These are phyloP conservation scores for Torymus auratus DNA, from an alignment of 2,888 invertebrate genomes.

Conservation along the genomic window DNA sequence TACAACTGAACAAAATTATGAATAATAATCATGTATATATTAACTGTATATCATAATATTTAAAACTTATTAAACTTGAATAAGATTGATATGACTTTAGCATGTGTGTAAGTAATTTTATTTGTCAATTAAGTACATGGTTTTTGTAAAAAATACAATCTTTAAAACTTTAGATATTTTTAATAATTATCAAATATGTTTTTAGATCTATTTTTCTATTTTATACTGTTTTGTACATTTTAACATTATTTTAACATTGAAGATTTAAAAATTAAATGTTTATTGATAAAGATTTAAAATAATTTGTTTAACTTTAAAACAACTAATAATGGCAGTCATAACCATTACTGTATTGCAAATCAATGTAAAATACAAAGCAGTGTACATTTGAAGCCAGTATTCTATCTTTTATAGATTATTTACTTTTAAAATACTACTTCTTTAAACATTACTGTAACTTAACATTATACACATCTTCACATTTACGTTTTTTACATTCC, in stretches of 20 bases:
- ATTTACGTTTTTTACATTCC: no score
- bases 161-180: neutral
- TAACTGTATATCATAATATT: neutral
- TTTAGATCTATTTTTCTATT: neutral
- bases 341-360: no score
- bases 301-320: no score
- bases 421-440: neutral
- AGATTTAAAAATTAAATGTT: no score
- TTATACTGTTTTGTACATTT: neutral
- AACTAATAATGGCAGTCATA: no score
- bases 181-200: no score
- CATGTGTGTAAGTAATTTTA: slow-evolving; percentile 23
- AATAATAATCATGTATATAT: slow-evolving; percentile 5
- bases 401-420: slow-evolving; percentile 10
- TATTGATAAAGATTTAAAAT: no score
- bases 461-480: no score
- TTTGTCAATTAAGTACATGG: slow-evolving; percentile 2
- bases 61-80: slow-evolving; percentile 2
- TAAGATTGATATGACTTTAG: neutral
- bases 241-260: no score
- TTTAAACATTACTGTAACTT: neutral
- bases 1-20: slow-evolving; percentile 32
- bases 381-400: neutral
- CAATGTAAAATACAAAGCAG: no score
- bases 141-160: slow-evolving; percentile 31